Conservation (phyloP, 2,888 invertebrate genomes). For the Phyto melanocephala region DNA sequence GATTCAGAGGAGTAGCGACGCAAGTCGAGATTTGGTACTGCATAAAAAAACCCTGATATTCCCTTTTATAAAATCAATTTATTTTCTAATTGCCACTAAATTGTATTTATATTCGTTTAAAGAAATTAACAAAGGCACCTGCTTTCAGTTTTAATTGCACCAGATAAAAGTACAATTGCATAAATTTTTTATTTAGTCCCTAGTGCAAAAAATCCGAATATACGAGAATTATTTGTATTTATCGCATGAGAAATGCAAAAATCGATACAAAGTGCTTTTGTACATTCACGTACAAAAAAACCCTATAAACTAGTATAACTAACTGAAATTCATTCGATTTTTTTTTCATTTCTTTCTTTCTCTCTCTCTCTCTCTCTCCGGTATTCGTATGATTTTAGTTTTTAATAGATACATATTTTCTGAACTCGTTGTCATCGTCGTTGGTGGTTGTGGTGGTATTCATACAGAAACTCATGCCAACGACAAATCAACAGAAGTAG, state of each 20-base stretch:
- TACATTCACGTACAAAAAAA: constrained; percentile 18
- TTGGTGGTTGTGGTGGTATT: constrained; percentile 30
- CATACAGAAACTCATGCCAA: constrained; percentile 54
- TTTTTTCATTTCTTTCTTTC: not conserved
- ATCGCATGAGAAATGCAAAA: constrained; percentile 31
- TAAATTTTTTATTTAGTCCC: not conserved
- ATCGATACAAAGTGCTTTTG: constrained; percentile 45
- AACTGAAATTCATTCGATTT: not conserved
- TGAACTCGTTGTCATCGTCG: not conserved
- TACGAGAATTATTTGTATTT: not conserved
- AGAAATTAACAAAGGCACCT: too few relatives aligned
- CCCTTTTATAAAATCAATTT: too few relatives aligned
- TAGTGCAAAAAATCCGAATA: not conserved
- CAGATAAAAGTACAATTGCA: not conserved
- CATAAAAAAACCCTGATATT: too few relatives aligned
- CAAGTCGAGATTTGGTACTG: too few relatives aligned
- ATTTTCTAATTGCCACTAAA: too few relatives aligned
- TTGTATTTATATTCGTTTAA: too few relatives aligned
- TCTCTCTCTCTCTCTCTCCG: constrained; percentile 15
- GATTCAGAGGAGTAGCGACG: too few relatives aligned
- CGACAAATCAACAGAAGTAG: constrained; percentile 36
- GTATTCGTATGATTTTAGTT: constrained; percentile 29
- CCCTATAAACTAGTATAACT: not conserved
- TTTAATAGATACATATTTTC: constrained; percentile 56
- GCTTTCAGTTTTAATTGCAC: not conserved